These are phyloP conservation scores for Chrysomallon squamiferum DNA, from an alignment of 1,140 invertebrate species.

Conservation along the genomic window DNA sequence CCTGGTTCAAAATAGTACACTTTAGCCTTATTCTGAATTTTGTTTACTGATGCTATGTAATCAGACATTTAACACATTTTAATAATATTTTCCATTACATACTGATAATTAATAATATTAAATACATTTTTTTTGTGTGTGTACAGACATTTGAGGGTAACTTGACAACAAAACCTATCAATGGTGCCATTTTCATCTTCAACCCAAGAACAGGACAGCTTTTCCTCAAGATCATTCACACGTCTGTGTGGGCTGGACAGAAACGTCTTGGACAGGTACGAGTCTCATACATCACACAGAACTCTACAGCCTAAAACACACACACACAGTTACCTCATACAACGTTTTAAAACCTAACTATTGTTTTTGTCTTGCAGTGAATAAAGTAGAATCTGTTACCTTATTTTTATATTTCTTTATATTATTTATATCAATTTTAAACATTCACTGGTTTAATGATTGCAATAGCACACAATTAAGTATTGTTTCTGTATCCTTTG, in stretches of 20 bases:
- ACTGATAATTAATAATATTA: too few relatives aligned
- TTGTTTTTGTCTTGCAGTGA: too few relatives aligned
- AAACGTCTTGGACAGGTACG: slow-evolving; percentile 70
- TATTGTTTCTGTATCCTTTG: too few relatives aligned
- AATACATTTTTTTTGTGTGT: slow-evolving; percentile 11
- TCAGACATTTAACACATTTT: too few relatives aligned
- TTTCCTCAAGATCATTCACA: slow-evolving; percentile 99
- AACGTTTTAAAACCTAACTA: too few relatives aligned
- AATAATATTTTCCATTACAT: too few relatives aligned
- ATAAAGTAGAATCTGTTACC: neutral
- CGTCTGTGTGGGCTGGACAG: slow-evolving; percentile 97
- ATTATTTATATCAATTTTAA: neutral
- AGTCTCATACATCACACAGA: neutral
- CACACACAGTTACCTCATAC: too few relatives aligned
- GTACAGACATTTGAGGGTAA: slow-evolving; percentile 97
- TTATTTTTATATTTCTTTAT: neutral
- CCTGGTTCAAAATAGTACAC: too few relatives aligned
- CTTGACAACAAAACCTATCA: slow-evolving; percentile 99
- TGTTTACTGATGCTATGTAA: too few relatives aligned
- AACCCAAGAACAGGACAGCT: slow-evolving; percentile 99
- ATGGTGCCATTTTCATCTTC: slow-evolving; percentile 99
- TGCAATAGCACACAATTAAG: too few relatives aligned
- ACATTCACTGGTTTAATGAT: too few relatives aligned
- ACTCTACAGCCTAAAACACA: neutral
- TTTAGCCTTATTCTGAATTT: too few relatives aligned